Base-by-base conservation (phyloP, 2,888 invertebrate species). In the Ectemnius cavifrons region DNA sequence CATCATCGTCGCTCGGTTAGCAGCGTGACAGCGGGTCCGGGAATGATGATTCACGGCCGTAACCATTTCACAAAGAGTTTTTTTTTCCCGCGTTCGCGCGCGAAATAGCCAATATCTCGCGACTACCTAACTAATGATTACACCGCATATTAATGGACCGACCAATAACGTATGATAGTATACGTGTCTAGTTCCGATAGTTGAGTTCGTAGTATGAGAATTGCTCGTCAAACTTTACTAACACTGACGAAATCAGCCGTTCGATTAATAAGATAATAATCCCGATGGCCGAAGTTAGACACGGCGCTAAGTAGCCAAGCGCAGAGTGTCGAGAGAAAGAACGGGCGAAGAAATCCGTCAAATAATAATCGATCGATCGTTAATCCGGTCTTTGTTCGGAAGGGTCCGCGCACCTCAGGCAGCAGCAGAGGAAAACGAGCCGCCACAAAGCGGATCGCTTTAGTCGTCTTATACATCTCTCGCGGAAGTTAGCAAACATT, bases 401-500 rank as follows among this genome's bases (percentile, higher is more conserved):
- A 37, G n/a, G n/a, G 62, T n/a, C 23, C 52, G 2, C 18, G 5
- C 11, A 47, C 18, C 58, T 65, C 68, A 37, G 37, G 3, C 37
- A 37, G 8, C 75, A 75, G 71, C 74, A 71, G 72, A 72, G 77
- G 78, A 82, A 81, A 81, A 77, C 78, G 80, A 83, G 80, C 82
- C 79, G 80, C 79, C 83, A 81, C 81, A 85, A 85, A 85, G 84
- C 85, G 82, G 78, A 81, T 83, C 84, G 84, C 80, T 81, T 85
- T 79, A 79, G 80, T 80, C 80, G 85, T 83, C 83, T 83, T 83
- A 83, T 81, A 80, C 84, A 79, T 85, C 16, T 52, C 84, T 83
- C 83, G 81, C 82, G 86, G 85, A 88, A 86, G 86, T 83, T 87
- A 88, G 88, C 86, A 89, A 87, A 88, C 88, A 87, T 85, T 85